Evolutionary conservation across 2,888 invertebrate species (phyloP).

Genomic region (Dynastes tityus): DNA sequence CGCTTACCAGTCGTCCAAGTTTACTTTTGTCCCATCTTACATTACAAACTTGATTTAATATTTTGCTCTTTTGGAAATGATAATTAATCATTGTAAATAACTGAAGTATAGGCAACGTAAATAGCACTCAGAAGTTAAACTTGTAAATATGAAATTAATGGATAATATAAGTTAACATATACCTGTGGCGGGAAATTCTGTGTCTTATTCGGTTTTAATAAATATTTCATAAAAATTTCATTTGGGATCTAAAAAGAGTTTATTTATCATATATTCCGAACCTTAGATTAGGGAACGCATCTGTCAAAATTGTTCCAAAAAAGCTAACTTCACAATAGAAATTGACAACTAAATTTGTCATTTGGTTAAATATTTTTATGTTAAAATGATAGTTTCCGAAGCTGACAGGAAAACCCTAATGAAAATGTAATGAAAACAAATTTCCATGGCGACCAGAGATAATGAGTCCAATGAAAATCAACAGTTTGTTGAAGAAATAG

Average conservation of each 20-base stretch:
- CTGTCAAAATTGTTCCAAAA: background rate
- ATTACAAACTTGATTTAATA: too few species aligned
- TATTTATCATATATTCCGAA: background rate
- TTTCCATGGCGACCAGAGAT: constrained; percentile 67
- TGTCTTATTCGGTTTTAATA: background rate
- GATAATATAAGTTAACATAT: too few species aligned
- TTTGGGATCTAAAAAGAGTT: background rate
- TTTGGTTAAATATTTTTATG: constrained; percentile 41
- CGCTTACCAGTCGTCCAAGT: too few species aligned
- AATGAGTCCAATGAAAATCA: constrained; percentile 65
- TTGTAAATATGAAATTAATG: too few species aligned
- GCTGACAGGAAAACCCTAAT: constrained; percentile 29
- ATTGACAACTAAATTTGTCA: constrained; percentile 41
- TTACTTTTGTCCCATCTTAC: background rate
- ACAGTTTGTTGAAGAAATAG: constrained; percentile 83
- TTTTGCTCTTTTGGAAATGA: background rate
- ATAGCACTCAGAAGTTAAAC: background rate
- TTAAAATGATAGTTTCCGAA: constrained; percentile 47
- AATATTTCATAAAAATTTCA: background rate
- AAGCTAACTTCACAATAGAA: constrained; percentile 33
- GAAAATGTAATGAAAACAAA: constrained; percentile 51
- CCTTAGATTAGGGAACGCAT: background rate
- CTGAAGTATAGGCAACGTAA: background rate
- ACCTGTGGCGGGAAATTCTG: too few species aligned
- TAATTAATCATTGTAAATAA: background rate